Base-by-base conservation (phyloP, 30 jellyfish, hydroid and myxozoan species). In the Hydra vulgaris region DNA sequence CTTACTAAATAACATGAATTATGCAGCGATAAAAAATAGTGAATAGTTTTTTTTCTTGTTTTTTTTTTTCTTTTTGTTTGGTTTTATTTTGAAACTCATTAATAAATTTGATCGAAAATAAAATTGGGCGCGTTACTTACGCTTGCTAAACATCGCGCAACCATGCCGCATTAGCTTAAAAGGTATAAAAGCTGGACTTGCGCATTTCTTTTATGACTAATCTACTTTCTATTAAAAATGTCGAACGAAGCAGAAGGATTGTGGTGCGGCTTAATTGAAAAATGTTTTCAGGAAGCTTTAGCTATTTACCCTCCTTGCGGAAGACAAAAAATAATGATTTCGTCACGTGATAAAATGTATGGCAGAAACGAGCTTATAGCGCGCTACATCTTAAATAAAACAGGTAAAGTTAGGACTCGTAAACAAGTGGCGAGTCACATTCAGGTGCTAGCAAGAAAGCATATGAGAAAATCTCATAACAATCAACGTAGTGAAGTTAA, bases 391-490 rank as follows among this genome's bases (percentile, higher is more conserved):
- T 87, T 88, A 69, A 68, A 79, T 83, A 92, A 87, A 61, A 92
- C 98, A 7, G 98, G 98, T 8, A 92, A 92, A 73, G 87, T 92
- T 40, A 70, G 98, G 40, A 87, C 98, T 15, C 89, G 98, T 15
- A 92, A 92, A 67, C 98, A 92, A 82, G 98, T 92, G 26, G 98
- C 98, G 27, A 92, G 98, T 70, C 98, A 92, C 84, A 92, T 92
- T 73, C 98, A 92, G 88, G 98, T 92, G 0, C 86, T 92, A 0
- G 98, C 98, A 15, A 22, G 98, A 66, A 92, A 92, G 88, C 83
- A 68, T 23, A 70, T 66, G 74, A 18, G 87, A 21, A 55, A 7
- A 52, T 81, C 54, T 0, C 78, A n/a, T 17, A 25, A 66, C 26
- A 78, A 78, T 17, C 20, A 81, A 15, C 85, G 74, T 18, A 53